A percentile compares a stretch with the other conserved stretches of the same genome.
Conservation (phyloP, 2,888 invertebrate species). For the Caenorhabditis sp. region DNA sequence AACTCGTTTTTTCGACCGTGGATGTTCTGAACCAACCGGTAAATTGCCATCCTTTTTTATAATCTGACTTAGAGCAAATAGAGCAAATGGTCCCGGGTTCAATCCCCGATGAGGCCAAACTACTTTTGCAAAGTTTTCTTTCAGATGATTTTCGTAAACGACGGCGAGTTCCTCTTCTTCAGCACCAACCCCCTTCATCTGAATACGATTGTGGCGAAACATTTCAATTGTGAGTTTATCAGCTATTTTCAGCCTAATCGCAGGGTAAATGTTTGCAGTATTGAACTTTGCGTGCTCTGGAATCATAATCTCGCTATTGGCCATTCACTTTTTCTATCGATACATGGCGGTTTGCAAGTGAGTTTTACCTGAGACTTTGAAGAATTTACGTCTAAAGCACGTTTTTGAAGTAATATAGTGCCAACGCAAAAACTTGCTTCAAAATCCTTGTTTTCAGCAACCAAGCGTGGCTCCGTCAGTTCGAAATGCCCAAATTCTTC, state of each 20-base stretch:
- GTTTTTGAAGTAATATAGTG: neutral
- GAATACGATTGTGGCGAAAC: constrained; percentile 13
- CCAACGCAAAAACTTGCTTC: neutral
- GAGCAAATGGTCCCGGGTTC: too few species aligned
- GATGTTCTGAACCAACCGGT: constrained; percentile 50
- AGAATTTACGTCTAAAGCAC: neutral
- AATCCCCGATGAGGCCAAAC: neutral
- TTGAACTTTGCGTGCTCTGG: constrained; percentile 45
- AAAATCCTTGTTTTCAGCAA: constrained; percentile 18
- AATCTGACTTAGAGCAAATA: too few species aligned
- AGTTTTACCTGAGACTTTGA: neutral
- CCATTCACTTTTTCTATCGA: constrained; percentile 51
- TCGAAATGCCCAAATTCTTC: constrained; percentile 42
- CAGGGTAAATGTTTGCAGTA: constrained; percentile 15
- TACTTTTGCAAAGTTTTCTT: too few species aligned
- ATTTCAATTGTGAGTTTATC: constrained; percentile 30
- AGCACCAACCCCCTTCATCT: constrained; percentile 36
- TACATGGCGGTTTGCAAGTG: constrained; percentile 47
- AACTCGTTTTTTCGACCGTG: constrained; percentile 27
- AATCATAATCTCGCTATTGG: constrained; percentile 39
- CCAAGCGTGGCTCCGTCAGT: constrained; percentile 32
- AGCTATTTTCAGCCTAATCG: neutral
- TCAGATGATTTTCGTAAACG: constrained; percentile 40
- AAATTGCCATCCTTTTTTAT: too few species aligned
- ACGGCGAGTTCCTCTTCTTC: constrained; percentile 46